Evolutionary conservation across 2,888 invertebrate genomes (phyloP).

Genomic region (Drosophila borborema): DNA sequence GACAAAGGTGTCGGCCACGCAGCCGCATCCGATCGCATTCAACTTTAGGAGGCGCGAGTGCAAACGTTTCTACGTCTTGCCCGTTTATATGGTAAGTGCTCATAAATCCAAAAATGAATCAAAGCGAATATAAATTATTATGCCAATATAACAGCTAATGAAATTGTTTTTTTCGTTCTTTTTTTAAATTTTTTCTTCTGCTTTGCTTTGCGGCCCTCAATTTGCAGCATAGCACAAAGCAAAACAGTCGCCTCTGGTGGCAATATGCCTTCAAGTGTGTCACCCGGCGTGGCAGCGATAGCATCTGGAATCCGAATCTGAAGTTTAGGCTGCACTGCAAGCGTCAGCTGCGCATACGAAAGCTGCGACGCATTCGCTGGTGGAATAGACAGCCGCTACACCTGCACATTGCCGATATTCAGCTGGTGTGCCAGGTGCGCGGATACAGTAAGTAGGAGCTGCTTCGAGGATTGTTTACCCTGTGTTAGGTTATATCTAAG

Average conservation of each 20-base stretch:
- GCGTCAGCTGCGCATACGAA: slow-evolving; percentile 68
- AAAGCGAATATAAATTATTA: slow-evolving; percentile 29
- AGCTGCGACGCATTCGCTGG: slow-evolving; percentile 58
- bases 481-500: background rate
- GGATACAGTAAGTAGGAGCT: slow-evolving; percentile 22
- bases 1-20: slow-evolving; percentile 70
- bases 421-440: slow-evolving; percentile 66
- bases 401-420: slow-evolving; percentile 67
- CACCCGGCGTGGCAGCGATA: slow-evolving; percentile 46
- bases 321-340: slow-evolving; percentile 69
- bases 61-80: slow-evolving; percentile 74
- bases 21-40: slow-evolving; percentile 72
- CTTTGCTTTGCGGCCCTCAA: slow-evolving; percentile 1
- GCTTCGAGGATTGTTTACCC: background rate
- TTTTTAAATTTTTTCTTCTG: too few relatives aligned
- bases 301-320: slow-evolving; percentile 68
- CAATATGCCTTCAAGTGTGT: slow-evolving; percentile 75
- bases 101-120: slow-evolving; percentile 36
- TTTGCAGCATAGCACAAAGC: slow-evolving; percentile 68
- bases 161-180: background rate
- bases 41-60: slow-evolving; percentile 75
- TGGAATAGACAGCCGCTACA: slow-evolving; percentile 59
- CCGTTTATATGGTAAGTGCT: slow-evolving; percentile 74
- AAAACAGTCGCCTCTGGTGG: slow-evolving; percentile 73
- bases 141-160: slow-evolving; percentile 28